Percentiles rank a stretch among this genome's conserved stretches.
phyloP scores from a whole-genome alignment of 2,113 vertebrate species.

The Xiphias gladius region DNA sequence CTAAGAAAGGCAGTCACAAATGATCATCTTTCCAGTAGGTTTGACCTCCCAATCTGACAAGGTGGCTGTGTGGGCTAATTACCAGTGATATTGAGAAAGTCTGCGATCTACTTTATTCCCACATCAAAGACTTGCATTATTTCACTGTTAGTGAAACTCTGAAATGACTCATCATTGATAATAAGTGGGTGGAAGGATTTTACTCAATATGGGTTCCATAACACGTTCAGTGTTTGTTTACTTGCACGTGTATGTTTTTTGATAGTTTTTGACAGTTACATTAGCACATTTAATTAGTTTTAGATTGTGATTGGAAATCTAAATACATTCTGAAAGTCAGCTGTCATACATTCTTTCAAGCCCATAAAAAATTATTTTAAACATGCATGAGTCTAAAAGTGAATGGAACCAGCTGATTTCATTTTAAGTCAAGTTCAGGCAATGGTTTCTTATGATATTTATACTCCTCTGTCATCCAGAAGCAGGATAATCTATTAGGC shows the following conservation, averaged over 20 bases:
- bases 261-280: conserved; percentile 3
- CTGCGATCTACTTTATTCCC: conserved; percentile 57
- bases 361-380: neutral
- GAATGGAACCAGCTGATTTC: neutral
- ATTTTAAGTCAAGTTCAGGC: conserved; percentile 9
- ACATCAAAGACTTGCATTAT: conserved; percentile 82
- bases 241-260: neutral
- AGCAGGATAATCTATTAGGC: conserved; percentile 59
- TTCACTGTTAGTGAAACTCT: conserved; percentile 70
- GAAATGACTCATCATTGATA: conserved; percentile 79
- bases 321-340: neutral
- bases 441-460: conserved; percentile 48
- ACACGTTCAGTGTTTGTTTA: conserved; percentile 8
- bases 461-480: conserved; percentile 60
- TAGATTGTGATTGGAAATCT: neutral
- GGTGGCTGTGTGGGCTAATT: conserved; percentile 54
- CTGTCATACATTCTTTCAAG: neutral
- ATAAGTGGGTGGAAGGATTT: conserved; percentile 51
- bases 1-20: neutral
- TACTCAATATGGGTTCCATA: conserved; percentile 42
- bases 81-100: conserved; percentile 63
- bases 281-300: neutral
- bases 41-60: conserved; percentile 36
- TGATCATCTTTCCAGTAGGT: conserved; percentile 16
- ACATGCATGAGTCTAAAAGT: neutral